Percentiles rank a stretch among this genome's conserved stretches.
These are phyloP conservation scores for Philotrypesis tridentata DNA, from an alignment of 1,140 invertebrate species.

Conservation along the genomic window DNA sequence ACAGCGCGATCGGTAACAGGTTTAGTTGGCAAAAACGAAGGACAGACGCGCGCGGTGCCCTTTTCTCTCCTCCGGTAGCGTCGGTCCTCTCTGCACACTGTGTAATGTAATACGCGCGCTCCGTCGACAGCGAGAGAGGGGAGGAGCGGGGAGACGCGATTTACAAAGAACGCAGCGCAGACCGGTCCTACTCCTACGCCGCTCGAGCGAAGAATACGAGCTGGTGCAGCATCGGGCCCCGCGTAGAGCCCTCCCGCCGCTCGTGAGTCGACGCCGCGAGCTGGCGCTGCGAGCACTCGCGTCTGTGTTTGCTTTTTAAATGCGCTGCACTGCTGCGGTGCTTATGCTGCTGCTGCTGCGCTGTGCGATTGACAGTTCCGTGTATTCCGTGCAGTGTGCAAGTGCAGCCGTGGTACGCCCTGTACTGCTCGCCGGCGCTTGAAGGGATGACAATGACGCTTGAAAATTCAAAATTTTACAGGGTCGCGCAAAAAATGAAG, in stretches of 20 bases:
- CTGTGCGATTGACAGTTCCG: too few species aligned
- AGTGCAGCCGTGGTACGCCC: too few species aligned
- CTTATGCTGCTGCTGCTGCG: too few species aligned
- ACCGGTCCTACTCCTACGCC: constrained; percentile 68
- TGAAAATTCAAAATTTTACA: too few species aligned
- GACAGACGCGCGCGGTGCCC: neutral
- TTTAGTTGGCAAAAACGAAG: neutral
- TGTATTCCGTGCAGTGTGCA: too few species aligned
- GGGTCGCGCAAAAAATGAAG: too few species aligned
- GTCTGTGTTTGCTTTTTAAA: too few species aligned
- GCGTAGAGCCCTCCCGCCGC: constrained; percentile 49
- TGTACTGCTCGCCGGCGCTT: too few species aligned
- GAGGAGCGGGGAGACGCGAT: neutral
- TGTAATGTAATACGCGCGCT: too few species aligned
- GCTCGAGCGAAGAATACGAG: constrained; percentile 68
- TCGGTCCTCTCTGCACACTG: neutral
- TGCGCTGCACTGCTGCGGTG: too few species aligned
- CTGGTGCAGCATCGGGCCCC: constrained; percentile 49
- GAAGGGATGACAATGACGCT: too few species aligned
- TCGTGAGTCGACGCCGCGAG: constrained; percentile 42
- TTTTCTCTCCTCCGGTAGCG: neutral
- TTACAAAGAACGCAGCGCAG: neutral
- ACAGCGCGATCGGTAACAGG: neutral
- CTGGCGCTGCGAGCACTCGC: constrained; percentile 48
- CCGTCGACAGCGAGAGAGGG: neutral